Conservation (phyloP, 2,888 invertebrate species). For the Hermaeophaga mercurialis region DNA sequence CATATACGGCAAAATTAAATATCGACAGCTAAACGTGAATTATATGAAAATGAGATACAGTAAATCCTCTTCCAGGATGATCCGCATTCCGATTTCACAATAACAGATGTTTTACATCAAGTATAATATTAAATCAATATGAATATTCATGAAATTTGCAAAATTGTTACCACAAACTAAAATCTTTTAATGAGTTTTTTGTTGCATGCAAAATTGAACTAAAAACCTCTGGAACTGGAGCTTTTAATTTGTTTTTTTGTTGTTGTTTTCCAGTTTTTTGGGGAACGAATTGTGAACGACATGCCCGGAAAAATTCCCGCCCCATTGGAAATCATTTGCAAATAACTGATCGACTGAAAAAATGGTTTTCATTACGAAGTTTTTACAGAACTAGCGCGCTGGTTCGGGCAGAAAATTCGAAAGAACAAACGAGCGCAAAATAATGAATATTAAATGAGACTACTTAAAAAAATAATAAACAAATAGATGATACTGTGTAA, state of each 20-base stretch:
- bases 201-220: constrained; percentile 8
- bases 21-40: background rate
- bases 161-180: constrained; percentile 25
- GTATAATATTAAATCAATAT: constrained; percentile 26
- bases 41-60: background rate
- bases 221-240: constrained; percentile 16
- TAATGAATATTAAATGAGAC: too few relatives aligned
- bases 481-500: too few relatives aligned
- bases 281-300: constrained; percentile 21
- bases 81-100: constrained; percentile 8
- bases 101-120: constrained; percentile 25
- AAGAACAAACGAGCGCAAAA: too few relatives aligned
- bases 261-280: constrained; percentile 23
- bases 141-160: constrained; percentile 31
- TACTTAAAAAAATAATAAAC: too few relatives aligned
- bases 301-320: constrained; percentile 9
- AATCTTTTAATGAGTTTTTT: constrained; percentile 33
- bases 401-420: too few relatives aligned
- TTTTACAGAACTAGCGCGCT: background rate
- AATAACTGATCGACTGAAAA: constrained; percentile 11
- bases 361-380: background rate
- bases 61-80: background rate
- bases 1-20: too few relatives aligned
- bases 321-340: constrained; percentile 16
- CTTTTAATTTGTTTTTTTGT: constrained; percentile 21